These are phyloP conservation scores for Dolichopus griseipennis DNA, from an alignment of 2,888 invertebrate genomes.

Conservation along the genomic window DNA sequence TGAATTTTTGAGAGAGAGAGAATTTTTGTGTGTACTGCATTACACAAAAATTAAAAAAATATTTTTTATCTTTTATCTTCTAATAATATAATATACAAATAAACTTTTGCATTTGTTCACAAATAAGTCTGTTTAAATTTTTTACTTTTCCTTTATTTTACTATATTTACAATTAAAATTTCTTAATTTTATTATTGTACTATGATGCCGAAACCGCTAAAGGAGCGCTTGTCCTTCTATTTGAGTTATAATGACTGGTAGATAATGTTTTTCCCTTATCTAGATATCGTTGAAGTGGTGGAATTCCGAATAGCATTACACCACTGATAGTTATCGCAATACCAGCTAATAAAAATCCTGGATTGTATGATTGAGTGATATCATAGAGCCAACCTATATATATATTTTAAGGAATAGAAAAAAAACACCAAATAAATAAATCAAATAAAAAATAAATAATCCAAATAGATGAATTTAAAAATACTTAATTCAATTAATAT, in stretches of 20 bases:
- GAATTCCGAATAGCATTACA: conserved; percentile 75
- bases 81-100: too few relatives aligned
- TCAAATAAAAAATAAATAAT: too few relatives aligned
- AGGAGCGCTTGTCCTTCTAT: not conserved
- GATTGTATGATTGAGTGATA: conserved; percentile 63
- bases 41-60: too few relatives aligned
- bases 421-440: too few relatives aligned
- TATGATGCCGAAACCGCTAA: conserved; percentile 14
- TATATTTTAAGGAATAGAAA: too few relatives aligned
- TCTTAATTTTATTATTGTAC: conserved; percentile 15
- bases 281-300: conserved; percentile 53
- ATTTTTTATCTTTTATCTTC: too few relatives aligned
- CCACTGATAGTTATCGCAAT: conserved; percentile 78
- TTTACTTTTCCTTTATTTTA: not conserved
- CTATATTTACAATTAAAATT: not conserved
- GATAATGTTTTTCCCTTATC: conserved; percentile 22
- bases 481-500: not conserved
- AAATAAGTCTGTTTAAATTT: not conserved
- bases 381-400: conserved; percentile 74
- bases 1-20: too few relatives aligned
- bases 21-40: too few relatives aligned
- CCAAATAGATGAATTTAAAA: too few relatives aligned
- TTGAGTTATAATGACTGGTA: not conserved
- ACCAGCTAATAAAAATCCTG: conserved; percentile 84
- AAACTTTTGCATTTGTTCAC: too few relatives aligned